A percentile compares a stretch with the other conserved stretches of the same genome.
phyloP scores from a whole-genome alignment of 92 coral and sea anemone species.

The Ricordea florida region DNA sequence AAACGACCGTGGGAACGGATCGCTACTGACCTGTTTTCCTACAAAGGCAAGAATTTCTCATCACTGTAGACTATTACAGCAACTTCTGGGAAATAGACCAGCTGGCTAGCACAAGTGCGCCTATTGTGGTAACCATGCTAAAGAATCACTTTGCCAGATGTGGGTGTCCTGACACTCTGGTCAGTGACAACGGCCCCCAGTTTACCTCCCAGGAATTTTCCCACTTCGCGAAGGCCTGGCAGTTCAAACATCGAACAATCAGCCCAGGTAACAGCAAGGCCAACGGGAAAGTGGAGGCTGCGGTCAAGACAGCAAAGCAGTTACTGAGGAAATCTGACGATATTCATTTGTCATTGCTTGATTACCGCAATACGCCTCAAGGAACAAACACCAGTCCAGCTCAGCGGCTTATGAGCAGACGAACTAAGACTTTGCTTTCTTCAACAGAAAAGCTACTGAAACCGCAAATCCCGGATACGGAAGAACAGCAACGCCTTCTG shows the following conservation, averaged over 20 bases:
- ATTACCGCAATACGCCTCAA: slow-evolving; percentile 35
- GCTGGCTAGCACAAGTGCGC: slow-evolving; percentile 12
- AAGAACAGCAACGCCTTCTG: background rate
- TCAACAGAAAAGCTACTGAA: background rate
- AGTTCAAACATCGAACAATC: slow-evolving; percentile 41
- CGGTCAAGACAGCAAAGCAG: slow-evolving; percentile 43
- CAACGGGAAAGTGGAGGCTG: slow-evolving; percentile 43
- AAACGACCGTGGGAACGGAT: slow-evolving; percentile 51
- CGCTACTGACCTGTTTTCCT: slow-evolving; percentile 25
- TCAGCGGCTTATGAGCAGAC: slow-evolving; percentile 10
- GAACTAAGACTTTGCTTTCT: slow-evolving; percentile 10
- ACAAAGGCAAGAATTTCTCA: slow-evolving; percentile 3
- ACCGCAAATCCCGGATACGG: background rate
- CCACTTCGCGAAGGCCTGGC: slow-evolving; percentile 24
- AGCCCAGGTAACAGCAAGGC: slow-evolving; percentile 49
- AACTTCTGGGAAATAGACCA: slow-evolving; percentile 43
- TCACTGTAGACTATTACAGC: slow-evolving; percentile 50
- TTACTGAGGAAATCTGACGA: slow-evolving; percentile 30
- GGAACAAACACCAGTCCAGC: slow-evolving; percentile 33
- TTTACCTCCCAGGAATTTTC: slow-evolving; percentile 17
- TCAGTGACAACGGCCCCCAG: slow-evolving; percentile 53
- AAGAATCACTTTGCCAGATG: slow-evolving; percentile 49
- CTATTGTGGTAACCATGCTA: slow-evolving; percentile 18
- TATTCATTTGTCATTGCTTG: slow-evolving; percentile 22
- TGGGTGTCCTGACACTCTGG: slow-evolving; percentile 30